These are phyloP conservation scores for Orthosia gothica DNA, from an alignment of 2,888 invertebrate genomes.

Conservation along the genomic window DNA sequence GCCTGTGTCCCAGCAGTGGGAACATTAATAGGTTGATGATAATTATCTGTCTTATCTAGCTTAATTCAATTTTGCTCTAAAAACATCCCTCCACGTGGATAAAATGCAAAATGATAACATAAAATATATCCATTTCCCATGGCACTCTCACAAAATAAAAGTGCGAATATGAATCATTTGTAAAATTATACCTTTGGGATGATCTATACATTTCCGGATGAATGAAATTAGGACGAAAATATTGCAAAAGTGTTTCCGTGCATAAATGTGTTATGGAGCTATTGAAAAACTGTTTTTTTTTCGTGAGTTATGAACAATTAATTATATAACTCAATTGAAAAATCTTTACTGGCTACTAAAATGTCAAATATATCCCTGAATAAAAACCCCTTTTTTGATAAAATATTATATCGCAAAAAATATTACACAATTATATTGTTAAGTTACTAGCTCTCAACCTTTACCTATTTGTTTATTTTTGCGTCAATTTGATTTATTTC, in stretches of 20 bases:
- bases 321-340: conserved; percentile 11
- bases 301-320: conserved; percentile 8
- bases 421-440: background rate
- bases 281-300: conserved; percentile 10
- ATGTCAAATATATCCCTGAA: background rate
- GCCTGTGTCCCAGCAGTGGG: no score
- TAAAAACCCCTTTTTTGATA: background rate
- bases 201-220: conserved; percentile 17
- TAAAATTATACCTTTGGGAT: conserved; percentile 50
- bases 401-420: no score
- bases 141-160: conserved; percentile 31
- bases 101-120: conserved; percentile 24
- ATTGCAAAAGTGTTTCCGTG: conserved; percentile 23
- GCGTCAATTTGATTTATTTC: conserved; percentile 57
- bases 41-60: background rate
- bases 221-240: conserved; percentile 37
- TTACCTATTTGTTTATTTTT: conserved; percentile 48
- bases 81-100: background rate
- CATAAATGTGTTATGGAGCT: conserved; percentile 3
- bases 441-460: conserved; percentile 27
- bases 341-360: background rate
- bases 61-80: background rate
- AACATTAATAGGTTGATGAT: no score
- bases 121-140: conserved; percentile 28
- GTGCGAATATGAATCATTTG: conserved; percentile 42